Conservation (phyloP, 2,797 vertebrate species). For the Meriones psammophilus region DNA sequence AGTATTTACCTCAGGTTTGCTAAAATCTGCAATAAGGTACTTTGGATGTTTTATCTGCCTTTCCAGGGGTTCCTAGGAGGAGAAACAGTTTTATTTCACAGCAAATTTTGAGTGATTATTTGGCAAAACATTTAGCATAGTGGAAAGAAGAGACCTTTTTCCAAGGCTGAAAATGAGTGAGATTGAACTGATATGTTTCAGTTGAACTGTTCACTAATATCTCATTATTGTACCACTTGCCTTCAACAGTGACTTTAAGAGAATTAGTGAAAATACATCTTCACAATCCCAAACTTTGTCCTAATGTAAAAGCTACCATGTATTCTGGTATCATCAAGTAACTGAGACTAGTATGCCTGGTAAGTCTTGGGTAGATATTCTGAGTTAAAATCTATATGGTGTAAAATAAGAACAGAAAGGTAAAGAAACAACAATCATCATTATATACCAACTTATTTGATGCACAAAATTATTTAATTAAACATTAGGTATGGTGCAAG, state of each 20-base stretch:
- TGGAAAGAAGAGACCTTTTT: not conserved
- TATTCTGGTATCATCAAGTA: not conserved
- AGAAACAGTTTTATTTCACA: constrained; percentile 41
- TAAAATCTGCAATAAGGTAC: constrained; percentile 95
- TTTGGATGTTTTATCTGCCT: constrained; percentile 93
- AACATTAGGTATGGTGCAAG: not conserved
- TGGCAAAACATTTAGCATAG: constrained; percentile 1
- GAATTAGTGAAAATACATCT: not conserved
- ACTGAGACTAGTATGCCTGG: constrained; percentile 14
- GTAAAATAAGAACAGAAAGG: not conserved
- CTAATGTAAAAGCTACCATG: constrained; percentile 18
- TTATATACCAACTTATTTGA: constrained; percentile 30
- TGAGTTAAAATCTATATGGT: constrained; percentile 2
- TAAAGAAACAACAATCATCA: not conserved
- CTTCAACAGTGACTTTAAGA: constrained; percentile 19
- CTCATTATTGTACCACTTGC: not conserved
- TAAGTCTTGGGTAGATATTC: constrained; percentile 38
- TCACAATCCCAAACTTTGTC: not conserved
- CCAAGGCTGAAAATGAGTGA: constrained; percentile 26
- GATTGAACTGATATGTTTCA: not conserved
- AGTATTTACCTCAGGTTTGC: constrained; percentile 95
- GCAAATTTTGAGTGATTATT: not conserved
- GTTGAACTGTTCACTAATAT: not conserved
- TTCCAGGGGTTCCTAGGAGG: constrained; percentile 93
- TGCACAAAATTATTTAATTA: constrained; percentile 1